phyloP scores from a whole-genome alignment of 2,888 invertebrate species.

The Ethmia dodecea region DNA sequence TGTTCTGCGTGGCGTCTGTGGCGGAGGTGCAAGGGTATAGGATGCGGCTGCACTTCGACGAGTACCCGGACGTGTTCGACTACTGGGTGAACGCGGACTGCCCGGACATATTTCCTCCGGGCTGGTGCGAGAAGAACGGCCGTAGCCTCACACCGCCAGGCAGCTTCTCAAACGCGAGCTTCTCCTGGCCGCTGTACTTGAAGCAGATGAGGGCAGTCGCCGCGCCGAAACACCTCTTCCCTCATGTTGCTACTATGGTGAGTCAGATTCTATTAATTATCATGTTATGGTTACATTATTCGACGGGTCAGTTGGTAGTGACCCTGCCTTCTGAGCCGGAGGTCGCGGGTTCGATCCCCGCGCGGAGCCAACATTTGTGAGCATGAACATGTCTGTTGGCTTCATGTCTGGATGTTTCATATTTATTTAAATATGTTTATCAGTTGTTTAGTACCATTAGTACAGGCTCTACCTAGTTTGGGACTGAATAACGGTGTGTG shows the following conservation, averaged over 20 bases:
- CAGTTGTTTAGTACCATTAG: too few relatives aligned
- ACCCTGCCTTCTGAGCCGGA: too few relatives aligned
- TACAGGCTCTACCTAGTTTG: too few relatives aligned
- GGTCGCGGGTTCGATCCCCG: too few relatives aligned
- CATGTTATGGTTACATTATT: too few relatives aligned
- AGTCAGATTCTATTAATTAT: too few relatives aligned
- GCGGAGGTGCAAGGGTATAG: slow-evolving; percentile 90
- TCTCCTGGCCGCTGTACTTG: slow-evolving; percentile 92
- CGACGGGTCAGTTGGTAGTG: too few relatives aligned
- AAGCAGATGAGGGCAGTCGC: slow-evolving; percentile 84
- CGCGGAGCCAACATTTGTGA: too few relatives aligned
- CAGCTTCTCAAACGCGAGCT: slow-evolving; percentile 77
- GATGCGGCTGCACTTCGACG: slow-evolving; percentile 93
- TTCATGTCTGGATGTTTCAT: too few relatives aligned
- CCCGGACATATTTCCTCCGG: slow-evolving; percentile 93
- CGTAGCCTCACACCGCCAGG: slow-evolving; percentile 89
- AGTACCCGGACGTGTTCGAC: slow-evolving; percentile 91
- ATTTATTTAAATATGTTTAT: too few relatives aligned
- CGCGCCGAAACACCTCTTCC: slow-evolving; percentile 88
- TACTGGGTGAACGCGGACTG: slow-evolving; percentile 97
- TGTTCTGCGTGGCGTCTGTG: slow-evolving; percentile 93
- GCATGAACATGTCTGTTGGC: too few relatives aligned
- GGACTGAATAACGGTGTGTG: too few relatives aligned
- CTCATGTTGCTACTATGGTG: slow-evolving; percentile 81
- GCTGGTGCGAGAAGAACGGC: slow-evolving; percentile 94